Base-by-base conservation (phyloP, 2,113 vertebrate genomes). In the Tautogolabrus adspersus region DNA sequence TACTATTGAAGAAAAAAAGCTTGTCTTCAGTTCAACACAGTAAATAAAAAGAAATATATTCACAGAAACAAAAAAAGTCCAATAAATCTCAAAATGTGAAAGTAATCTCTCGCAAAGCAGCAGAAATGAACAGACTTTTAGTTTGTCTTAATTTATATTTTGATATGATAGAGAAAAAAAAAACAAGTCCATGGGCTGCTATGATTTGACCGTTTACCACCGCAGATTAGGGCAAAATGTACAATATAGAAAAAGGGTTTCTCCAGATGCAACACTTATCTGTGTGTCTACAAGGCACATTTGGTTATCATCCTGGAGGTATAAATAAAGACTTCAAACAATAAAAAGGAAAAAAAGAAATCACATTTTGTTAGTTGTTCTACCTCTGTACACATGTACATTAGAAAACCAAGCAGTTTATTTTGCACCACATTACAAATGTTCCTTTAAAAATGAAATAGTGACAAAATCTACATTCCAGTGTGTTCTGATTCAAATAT, bases 271-370 rank as follows among this genome's bases (percentile, higher is more conserved):
- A 88, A 86, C 91, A 91, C 88, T 81, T 84, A 49, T 80, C 37
- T 16, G 79, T 92, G 91, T 92, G 88, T 92, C 90, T 88, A 87
- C 87, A 94, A 95, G 92, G 93, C 94, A 95, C 93, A 85, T 79
- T 82, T 81, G 90, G 93, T 86, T 89, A 92, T 65, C 84, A 92
- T 90, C 77, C 83, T 90, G 89, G 91, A 92, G 88, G 87, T 89
- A 91, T 91, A 92, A 91, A 93, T 91, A 90, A 91, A 89, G 68
- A 92, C 84, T 77, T 78, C 71, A 88, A 84, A 90, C 76, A 81
- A 78, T 72, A 68, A 84, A 63, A 75, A 75, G 52, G 69, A 74
- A 81, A 22, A 72, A 44, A 54, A 26, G 26, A 62, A 56, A 47
- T 52, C 72, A 87, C 86, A 72, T 42, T 60, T 70, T 56, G 81